A percentile compares a stretch with the other conserved stretches of the same genome.
Conservation (phyloP, 2,888 invertebrate species). For the Latheticus oryzae region DNA sequence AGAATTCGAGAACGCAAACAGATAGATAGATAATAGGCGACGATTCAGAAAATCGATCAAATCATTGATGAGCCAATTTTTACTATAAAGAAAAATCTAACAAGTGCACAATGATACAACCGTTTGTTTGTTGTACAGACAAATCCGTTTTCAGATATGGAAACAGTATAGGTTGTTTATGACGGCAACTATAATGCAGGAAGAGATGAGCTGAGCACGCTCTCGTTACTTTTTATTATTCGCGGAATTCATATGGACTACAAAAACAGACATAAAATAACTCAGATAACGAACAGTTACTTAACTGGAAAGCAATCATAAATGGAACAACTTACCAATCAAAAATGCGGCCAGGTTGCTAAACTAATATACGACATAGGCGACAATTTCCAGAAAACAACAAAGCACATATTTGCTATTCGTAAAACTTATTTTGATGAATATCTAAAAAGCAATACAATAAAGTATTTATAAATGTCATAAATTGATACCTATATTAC, state of each 20-base stretch:
- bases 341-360: too few relatives aligned
- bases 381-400: too few relatives aligned
- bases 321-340: conserved; percentile 49
- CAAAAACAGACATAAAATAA: conserved; percentile 48
- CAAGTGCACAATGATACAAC: too few relatives aligned
- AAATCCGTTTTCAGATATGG: conserved; percentile 63
- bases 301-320: conserved; percentile 55
- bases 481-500: too few relatives aligned
- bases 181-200: conserved; percentile 59
- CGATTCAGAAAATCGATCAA: conserved; percentile 24
- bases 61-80: conserved; percentile 17
- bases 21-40: conserved; percentile 12
- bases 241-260: conserved; percentile 58
- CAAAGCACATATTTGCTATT: too few relatives aligned
- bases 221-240: conserved; percentile 65
- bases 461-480: too few relatives aligned
- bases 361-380: too few relatives aligned
- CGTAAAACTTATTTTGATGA: too few relatives aligned
- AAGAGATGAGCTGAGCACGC: conserved; percentile 61
- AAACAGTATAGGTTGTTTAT: conserved; percentile 62
- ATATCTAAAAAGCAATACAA: too few relatives aligned
- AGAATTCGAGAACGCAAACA: conserved; percentile 14
- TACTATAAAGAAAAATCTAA: too few relatives aligned
- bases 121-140: too few relatives aligned
- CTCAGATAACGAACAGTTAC: conserved; percentile 55